These are phyloP conservation scores for Agrilus biguttatus DNA, from an alignment of 2,888 invertebrate genomes.

Conservation along the genomic window DNA sequence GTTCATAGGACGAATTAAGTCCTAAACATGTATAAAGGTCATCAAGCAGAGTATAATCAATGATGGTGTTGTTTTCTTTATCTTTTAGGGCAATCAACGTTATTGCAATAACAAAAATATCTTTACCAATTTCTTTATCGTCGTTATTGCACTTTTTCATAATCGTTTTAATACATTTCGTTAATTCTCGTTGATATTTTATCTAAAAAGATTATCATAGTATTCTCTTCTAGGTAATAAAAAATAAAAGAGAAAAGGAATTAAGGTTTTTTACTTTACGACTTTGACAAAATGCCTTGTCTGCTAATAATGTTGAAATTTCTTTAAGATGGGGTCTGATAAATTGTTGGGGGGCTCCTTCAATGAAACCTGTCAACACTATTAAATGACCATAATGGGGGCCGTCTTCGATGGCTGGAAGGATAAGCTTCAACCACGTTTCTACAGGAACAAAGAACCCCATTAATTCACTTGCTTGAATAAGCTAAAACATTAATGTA, in stretches of 20 bases:
- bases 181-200: conserved; percentile 42
- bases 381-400: conserved; percentile 38
- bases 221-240: no score
- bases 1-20: conserved; percentile 29
- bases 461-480: conserved; percentile 53
- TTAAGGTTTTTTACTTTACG: conserved; percentile 34
- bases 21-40: conserved; percentile 32
- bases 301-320: conserved; percentile 42
- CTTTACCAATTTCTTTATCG: conserved; percentile 14
- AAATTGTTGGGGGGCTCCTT: conserved; percentile 37
- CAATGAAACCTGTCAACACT: conserved; percentile 45
- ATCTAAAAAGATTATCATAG: conserved; percentile 32
- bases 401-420: conserved; percentile 44
- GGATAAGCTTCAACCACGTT: conserved; percentile 53
- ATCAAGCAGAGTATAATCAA: conserved; percentile 29
- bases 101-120: conserved; percentile 25
- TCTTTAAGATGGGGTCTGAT: conserved; percentile 37
- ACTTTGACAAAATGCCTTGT: conserved; percentile 44
- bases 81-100: conserved; percentile 23
- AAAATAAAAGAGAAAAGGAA: not conserved
- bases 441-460: conserved; percentile 61
- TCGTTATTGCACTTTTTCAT: conserved; percentile 31
- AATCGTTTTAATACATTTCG: conserved; percentile 40
- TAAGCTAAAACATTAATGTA: conserved; percentile 31
- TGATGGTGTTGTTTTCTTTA: conserved; percentile 15